Conservation (phyloP, 2,797 vertebrate species). For the Dicrostonyx torquatus region DNA sequence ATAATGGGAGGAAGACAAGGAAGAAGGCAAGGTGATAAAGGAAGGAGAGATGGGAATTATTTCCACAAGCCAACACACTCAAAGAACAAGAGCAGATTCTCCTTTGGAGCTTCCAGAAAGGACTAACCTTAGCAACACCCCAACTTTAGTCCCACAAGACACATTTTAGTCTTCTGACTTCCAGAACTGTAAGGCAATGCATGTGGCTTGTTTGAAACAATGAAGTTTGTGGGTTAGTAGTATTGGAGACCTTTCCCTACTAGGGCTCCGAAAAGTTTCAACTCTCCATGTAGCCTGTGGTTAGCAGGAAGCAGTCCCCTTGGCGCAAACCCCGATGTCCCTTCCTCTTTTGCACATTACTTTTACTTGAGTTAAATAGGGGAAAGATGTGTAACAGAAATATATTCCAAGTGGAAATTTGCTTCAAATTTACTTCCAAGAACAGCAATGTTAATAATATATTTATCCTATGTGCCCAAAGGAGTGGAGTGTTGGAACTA, state of each 20-base stretch:
- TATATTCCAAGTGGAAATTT: background rate
- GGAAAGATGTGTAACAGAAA: conserved; percentile 25
- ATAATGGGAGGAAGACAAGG: background rate
- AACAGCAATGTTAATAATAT: background rate
- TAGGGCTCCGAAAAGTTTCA: background rate
- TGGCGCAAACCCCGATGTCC: background rate
- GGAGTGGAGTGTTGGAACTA: background rate
- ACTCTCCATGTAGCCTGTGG: background rate
- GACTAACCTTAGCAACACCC: background rate
- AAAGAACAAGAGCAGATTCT: background rate
- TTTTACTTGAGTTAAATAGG: conserved; percentile 33
- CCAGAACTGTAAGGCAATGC: background rate
- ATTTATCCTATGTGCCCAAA: background rate
- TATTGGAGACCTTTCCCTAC: background rate
- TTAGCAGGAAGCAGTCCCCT: conserved; percentile 2
- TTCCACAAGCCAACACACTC: background rate
- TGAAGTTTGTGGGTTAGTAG: background rate
- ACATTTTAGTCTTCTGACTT: conserved; percentile 10
- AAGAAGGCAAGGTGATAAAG: background rate
- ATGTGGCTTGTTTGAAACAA: background rate
- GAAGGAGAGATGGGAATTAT: background rate
- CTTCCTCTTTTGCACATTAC: background rate
- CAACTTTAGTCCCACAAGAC: background rate
- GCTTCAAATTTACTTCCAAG: conserved; percentile 9
- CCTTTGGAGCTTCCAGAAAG: background rate